phyloP scores from a whole-genome alignment of 2,888 invertebrate genomes.

The Sisyra terminalis region DNA sequence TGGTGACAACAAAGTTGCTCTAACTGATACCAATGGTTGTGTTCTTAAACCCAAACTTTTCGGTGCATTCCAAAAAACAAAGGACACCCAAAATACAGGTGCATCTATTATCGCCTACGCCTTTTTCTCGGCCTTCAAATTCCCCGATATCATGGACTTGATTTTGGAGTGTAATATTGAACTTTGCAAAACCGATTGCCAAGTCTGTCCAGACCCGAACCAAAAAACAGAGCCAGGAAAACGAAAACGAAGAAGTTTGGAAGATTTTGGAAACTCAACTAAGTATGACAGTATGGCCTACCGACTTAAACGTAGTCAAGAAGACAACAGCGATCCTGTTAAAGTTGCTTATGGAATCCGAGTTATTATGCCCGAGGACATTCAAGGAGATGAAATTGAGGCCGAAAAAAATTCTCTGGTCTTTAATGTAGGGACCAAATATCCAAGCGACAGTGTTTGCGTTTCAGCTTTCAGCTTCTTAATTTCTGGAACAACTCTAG shows the following conservation, averaged over 20 bases:
- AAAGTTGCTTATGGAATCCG: constrained; percentile 46
- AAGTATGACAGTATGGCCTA: not conserved
- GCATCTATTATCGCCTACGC: constrained; percentile 62
- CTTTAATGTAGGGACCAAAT: constrained; percentile 5
- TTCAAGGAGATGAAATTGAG: constrained; percentile 23
- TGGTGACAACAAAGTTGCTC: constrained; percentile 42
- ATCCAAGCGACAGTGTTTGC: constrained; percentile 33
- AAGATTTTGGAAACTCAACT: too few relatives aligned
- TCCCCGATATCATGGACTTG: constrained; percentile 71
- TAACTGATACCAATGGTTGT: constrained; percentile 63
- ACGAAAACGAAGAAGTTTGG: constrained; percentile 23
- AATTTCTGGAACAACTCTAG: constrained; percentile 38
- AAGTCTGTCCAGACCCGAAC: constrained; percentile 47
- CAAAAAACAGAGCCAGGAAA: constrained; percentile 38
- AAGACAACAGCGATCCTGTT: constrained; percentile 25
- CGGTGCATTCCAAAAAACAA: constrained; percentile 66
- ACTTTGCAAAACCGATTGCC: constrained; percentile 63
- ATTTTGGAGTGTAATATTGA: constrained; percentile 70
- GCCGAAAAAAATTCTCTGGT: constrained; percentile 11
- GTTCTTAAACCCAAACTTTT: constrained; percentile 64
- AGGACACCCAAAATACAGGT: constrained; percentile 53
- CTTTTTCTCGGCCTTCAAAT: constrained; percentile 67
- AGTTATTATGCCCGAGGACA: constrained; percentile 53
- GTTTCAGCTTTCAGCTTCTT: constrained; percentile 46
- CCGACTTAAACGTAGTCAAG: constrained; percentile 22